Conservation (phyloP, 2,113 vertebrate species). For the Solea solea region DNA sequence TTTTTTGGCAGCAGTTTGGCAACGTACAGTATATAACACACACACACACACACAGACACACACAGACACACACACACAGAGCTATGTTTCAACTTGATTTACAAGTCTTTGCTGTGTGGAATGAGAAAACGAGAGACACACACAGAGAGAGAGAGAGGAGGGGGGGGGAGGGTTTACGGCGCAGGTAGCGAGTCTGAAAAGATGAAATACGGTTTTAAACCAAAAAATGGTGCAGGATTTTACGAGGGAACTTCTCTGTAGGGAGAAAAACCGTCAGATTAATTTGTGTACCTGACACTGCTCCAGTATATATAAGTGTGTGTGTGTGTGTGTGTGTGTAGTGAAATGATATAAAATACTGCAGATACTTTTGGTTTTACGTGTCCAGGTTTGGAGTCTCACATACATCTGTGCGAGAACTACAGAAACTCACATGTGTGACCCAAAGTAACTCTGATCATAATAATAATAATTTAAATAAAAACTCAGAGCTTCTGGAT, state of each 20-base stretch:
- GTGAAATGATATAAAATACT: not conserved
- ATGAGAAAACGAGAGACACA: constrained; percentile 14
- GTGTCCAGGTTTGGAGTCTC: not conserved
- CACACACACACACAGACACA: constrained; percentile 38
- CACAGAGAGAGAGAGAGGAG: constrained; percentile 11
- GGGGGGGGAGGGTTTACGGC: constrained; percentile 44
- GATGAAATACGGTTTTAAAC: constrained; percentile 61
- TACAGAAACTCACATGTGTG: not conserved
- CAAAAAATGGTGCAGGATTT: constrained; percentile 34
- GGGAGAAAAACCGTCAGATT: constrained; percentile 10
- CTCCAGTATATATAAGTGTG: not conserved
- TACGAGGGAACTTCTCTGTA: constrained; percentile 11
- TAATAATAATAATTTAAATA: not conserved
- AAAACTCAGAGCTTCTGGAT: not conserved
- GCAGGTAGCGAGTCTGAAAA: constrained; percentile 57
- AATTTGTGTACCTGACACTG: constrained; percentile 37
- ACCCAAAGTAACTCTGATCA: not conserved
- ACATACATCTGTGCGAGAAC: not conserved
- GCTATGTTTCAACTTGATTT: constrained; percentile 83
- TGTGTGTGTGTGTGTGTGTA: not conserved
- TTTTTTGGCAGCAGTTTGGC: constrained; percentile 85
- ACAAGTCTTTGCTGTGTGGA: constrained; percentile 78
- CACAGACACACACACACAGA: constrained; percentile 65
- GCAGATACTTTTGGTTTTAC: not conserved
- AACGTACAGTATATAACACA: constrained; percentile 28